phyloP scores from a whole-genome alignment of 2,113 vertebrate genomes.

The Tichodroma muraria region DNA sequence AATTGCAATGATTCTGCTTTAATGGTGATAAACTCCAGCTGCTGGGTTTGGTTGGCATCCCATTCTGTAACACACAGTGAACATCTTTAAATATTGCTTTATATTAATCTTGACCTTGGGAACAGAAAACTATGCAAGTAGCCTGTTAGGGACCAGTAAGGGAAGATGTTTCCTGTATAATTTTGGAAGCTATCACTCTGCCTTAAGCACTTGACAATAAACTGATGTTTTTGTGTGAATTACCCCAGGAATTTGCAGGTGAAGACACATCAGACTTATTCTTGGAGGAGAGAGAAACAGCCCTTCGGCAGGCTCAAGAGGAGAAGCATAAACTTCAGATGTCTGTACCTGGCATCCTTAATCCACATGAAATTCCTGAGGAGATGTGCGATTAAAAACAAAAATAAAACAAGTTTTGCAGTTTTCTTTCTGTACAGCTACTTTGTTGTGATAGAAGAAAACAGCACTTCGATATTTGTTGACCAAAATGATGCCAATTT shows the following conservation, averaged over 20 bases:
- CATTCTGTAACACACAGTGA: rapidly evolving
- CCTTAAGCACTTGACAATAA: neutral
- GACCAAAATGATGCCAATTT: conserved; percentile 97
- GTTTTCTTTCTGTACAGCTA: conserved; percentile 71
- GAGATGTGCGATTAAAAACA: conserved; percentile 91
- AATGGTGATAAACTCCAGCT: neutral
- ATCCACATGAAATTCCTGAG: conserved; percentile 97
- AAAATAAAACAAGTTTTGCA: conserved; percentile 67
- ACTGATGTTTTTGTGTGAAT: neutral
- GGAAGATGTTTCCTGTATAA: neutral
- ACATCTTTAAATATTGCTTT: neutral
- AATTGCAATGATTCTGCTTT: neutral
- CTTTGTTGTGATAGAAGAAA: conserved; percentile 73
- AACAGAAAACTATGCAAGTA: neutral
- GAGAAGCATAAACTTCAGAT: conserved; percentile 97
- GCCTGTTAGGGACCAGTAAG: neutral
- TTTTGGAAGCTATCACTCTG: neutral
- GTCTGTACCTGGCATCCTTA: conserved; percentile 96
- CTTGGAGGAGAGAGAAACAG: conserved; percentile 91
- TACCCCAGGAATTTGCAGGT: conserved; percentile 88
- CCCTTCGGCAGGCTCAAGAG: conserved; percentile 93
- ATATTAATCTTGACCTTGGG: neutral
- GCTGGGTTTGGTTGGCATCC: neutral
- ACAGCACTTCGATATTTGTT: conserved; percentile 87
- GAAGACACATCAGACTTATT: conserved; percentile 95